Base-by-base conservation (phyloP, 2,113 vertebrate genomes). In the Callospermophilus lateralis region DNA sequence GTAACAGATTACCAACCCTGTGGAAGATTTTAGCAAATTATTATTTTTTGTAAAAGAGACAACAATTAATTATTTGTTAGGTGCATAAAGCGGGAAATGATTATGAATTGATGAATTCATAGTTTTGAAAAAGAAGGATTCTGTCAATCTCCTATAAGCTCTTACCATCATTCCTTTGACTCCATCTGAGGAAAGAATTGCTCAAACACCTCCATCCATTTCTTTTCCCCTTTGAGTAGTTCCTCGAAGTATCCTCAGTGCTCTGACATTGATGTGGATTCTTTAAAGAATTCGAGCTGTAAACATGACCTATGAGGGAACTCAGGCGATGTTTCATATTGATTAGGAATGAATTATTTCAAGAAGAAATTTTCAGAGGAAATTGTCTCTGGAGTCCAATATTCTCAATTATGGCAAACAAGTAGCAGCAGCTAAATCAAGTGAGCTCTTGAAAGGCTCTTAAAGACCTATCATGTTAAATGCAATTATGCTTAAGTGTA, bases 311-410 rank as follows among this genome's bases (percentile, higher is more conserved):
- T 97, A 88, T 85, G 84, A 84, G 94, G 77, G 86, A 97, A 91
- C 78, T 96, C 83, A 74, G 93, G 81, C 55, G 96, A 70, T 83
- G 87, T 89, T 97, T 96, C 77, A 51, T 93, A 96, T 84, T 97
- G 97, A 98, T 97, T 96, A 94, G 85, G 85, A 94, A 92, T 81
- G 87, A 97, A 96, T 96, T 97, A 89, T 81, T 86, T 97, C 89
- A 93, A 95, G 97, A 90, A 97, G 77, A 97, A 95, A 83, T 58
- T 97, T 63, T 70, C 48, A 93, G 92, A 92, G 32, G 3, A 37
- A 72, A 77, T 85, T 4, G 34, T 96, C 95, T 26, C 19, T 85
- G 53, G 84, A 97, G 94, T 97, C 55, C 9, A 94, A 90, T 77
- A 96, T 95, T 92, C 0, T 87, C 77, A 97, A 93, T 84, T 87